phyloP scores from a whole-genome alignment of 2,113 vertebrate species.

The Rhynchopsitta pachyrhyncha region DNA sequence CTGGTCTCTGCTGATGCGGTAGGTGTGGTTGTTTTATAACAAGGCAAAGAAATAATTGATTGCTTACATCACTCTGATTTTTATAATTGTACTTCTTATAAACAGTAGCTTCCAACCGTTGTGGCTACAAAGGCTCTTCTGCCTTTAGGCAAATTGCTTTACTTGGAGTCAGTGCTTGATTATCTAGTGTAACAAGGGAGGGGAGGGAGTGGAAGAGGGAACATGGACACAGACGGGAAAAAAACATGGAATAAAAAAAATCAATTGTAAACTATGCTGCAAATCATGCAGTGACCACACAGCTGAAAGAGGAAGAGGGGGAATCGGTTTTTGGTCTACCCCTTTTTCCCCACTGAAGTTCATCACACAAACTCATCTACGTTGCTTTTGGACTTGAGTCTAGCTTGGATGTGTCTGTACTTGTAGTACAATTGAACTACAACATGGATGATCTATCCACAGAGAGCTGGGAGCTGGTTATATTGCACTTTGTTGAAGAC shows the following conservation, averaged over 20 bases:
- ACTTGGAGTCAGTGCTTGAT: neutral
- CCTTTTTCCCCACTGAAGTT: neutral
- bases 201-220: neutral
- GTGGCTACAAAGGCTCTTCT: neutral
- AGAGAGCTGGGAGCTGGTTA: neutral
- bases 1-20: slow-evolving; percentile 3
- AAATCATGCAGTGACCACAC: neutral
- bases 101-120: neutral
- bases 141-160: slow-evolving; percentile 17
- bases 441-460: neutral
- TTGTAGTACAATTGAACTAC: neutral
- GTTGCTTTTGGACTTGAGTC: neutral
- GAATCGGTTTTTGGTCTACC: neutral
- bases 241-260: neutral
- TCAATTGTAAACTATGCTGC: neutral
- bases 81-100: slow-evolving; percentile 48
- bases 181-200: neutral
- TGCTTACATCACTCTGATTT: slow-evolving; percentile 44
- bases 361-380: neutral
- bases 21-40: slow-evolving; percentile 49
- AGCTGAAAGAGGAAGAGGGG: neutral
- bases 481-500: neutral
- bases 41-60: slow-evolving; percentile 53
- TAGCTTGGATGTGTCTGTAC: neutral
- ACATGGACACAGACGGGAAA: neutral